phyloP scores from a whole-genome alignment of 2,888 invertebrate species.

The Dexiosoma caninum region DNA sequence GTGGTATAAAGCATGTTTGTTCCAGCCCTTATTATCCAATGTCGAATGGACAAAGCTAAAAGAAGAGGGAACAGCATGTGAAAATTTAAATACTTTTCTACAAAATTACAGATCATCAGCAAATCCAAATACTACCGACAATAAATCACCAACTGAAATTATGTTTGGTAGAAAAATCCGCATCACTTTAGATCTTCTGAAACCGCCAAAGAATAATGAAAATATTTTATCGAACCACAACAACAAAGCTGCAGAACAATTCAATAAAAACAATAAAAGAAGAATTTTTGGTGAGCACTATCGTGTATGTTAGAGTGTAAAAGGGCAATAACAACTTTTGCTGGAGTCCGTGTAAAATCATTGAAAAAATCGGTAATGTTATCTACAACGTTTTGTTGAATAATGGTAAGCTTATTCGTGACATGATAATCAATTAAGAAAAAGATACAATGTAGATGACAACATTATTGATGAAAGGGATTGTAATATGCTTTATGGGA shows the following conservation, averaged over 20 bases:
- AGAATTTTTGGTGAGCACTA: constrained; percentile 31
- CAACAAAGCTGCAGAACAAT: constrained; percentile 18
- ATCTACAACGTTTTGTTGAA: constrained; percentile 53
- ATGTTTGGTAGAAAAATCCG: constrained; percentile 58
- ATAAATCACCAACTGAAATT: constrained; percentile 60
- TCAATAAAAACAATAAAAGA: constrained; percentile 32
- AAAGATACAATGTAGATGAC: constrained; percentile 1
- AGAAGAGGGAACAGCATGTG: constrained; percentile 47
- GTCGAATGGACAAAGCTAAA: constrained; percentile 62
- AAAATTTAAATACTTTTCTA: constrained; percentile 61
- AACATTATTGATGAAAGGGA: constrained; percentile 6
- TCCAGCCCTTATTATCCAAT: constrained; percentile 48
- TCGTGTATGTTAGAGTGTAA: constrained; percentile 42
- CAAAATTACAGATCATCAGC: constrained; percentile 62
- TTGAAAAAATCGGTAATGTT: constrained; percentile 52
- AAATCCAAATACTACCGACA: constrained; percentile 55
- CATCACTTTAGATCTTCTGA: constrained; percentile 53
- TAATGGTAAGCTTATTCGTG: constrained; percentile 37
- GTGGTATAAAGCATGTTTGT: constrained; percentile 43
- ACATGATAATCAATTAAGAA: constrained; percentile 54
- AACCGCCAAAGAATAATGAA: too few relatives aligned
- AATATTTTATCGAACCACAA: too few relatives aligned
- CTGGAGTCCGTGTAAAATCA: constrained; percentile 45
- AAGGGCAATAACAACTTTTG: constrained; percentile 41
- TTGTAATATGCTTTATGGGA: constrained; percentile 9